These are phyloP conservation scores for Littorina saxatilis DNA, from an alignment of 1,140 invertebrate species.

Conservation along the genomic window DNA sequence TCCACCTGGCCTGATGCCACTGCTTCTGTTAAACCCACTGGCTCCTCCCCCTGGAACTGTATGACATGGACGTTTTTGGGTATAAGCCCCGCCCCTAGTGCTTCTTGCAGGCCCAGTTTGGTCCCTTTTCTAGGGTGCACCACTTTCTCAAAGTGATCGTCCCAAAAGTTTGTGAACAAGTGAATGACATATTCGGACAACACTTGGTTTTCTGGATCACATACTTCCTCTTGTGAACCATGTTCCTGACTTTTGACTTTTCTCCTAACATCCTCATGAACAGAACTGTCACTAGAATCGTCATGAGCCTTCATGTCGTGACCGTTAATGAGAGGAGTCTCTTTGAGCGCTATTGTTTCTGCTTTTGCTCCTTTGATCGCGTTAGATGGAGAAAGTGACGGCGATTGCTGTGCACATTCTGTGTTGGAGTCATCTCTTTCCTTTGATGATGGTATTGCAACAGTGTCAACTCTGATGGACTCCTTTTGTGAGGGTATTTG, in stretches of 20 bases:
- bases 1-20: conserved; percentile 77
- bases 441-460: no score
- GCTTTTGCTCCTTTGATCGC: neutral
- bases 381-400: no score
- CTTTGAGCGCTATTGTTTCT: neutral
- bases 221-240: neutral
- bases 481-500: no score
- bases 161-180: conserved; percentile 67
- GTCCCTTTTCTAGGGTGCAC: conserved; percentile 87
- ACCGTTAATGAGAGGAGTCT: conserved; percentile 10
- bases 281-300: neutral
- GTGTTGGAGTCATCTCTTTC: no score
- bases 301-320: neutral
- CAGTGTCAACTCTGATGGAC: no score
- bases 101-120: conserved; percentile 84
- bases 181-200: conserved; percentile 48
- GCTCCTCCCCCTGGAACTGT: conserved; percentile 81
- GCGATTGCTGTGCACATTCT: no score
- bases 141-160: conserved; percentile 49
- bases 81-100: conserved; percentile 84
- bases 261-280: neutral
- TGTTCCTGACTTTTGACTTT: neutral
- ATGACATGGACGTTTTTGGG: conserved; percentile 82
- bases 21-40: conserved; percentile 57
- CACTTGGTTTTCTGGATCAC: neutral